Evolutionary conservation across 1,140 invertebrate species (phyloP), one percentile per base, ranked within the genome.

Genomic region (Rhopalosiphum padi): DNA sequence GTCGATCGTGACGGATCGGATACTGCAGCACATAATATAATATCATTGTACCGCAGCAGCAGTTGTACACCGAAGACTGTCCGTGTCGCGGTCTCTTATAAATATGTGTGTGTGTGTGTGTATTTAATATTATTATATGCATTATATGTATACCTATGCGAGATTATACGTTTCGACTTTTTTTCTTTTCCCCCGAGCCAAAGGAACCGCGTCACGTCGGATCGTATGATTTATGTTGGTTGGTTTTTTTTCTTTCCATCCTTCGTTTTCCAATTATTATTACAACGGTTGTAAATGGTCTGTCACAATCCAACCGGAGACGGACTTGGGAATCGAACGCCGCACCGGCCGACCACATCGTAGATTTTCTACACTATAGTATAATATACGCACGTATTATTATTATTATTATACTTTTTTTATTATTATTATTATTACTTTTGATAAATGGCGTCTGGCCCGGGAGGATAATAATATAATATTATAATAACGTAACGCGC

Each of bases 321-420:
- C 30, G 87, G n/a, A 89, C 87, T 89, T 25, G n/a, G 87, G 46
- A 89, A 89, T 53, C 87, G 87, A 88, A 88, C 46, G n/a, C 46
- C n/a, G 48, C n/a, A 18, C n/a, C n/a, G 41, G 21, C 48, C 21
- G 87, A 51, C 18, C 43, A n/a, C 46, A 51, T n/a, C 23, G 37
- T 22, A 37, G 87, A 35, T 53, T 89, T 89, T 53, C n/a, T 53
- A 48, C 22, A 51, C 48, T 41, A 41, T 41, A 41, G 2, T 25
- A 25, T 51, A 15, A 53, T 30, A n/a, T 22, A 15, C n/a, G n/a
- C 21, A 53, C 30, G 23, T 23, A 35, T 23, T 23, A 48, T 2
- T 85, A 41, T 48, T 37, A 46, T 23, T 48, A 48, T 23, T 51
- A 60, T 60, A 30, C 55, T 48, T 48, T n/a, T n/a, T n/a, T n/a